A percentile compares a stretch with the other conserved stretches of the same genome.
These are phyloP conservation scores for Ctenodactylus gundi DNA, from an alignment of 2,113 vertebrate genomes.

Conservation along the genomic window DNA sequence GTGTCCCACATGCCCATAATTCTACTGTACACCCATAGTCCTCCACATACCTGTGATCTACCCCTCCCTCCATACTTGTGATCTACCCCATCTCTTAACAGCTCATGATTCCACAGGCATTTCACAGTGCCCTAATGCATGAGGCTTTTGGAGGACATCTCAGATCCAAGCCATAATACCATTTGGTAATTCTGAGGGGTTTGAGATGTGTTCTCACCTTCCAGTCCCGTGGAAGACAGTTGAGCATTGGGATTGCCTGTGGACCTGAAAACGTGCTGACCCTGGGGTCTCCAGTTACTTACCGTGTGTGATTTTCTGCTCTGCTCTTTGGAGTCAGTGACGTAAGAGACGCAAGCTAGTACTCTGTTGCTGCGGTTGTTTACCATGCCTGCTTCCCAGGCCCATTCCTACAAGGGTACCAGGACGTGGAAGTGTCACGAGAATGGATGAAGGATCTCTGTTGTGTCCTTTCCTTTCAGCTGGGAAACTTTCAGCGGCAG, in stretches of 20 bases:
- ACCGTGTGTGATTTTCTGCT: too few relatives aligned
- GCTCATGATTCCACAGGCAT: too few relatives aligned
- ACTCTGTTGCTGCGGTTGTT: neutral
- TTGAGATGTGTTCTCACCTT: neutral
- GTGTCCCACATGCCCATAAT: too few relatives aligned
- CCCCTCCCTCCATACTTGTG: too few relatives aligned
- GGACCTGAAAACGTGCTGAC: neutral
- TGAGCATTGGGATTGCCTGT: neutral
- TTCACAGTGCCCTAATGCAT: too few relatives aligned
- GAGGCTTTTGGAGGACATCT: too few relatives aligned
- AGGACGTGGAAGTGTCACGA: neutral
- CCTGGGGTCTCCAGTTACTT: neutral
- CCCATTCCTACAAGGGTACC: neutral
- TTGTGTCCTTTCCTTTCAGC: slow-evolving; percentile 57
- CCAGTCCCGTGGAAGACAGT: neutral
- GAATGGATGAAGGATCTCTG: neutral
- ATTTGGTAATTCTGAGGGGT: neutral
- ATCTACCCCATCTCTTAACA: too few relatives aligned
- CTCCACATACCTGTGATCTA: too few relatives aligned
- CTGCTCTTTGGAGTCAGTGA: neutral
- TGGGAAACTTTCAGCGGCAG: slow-evolving; percentile 77
- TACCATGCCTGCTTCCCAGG: neutral
- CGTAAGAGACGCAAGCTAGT: neutral
- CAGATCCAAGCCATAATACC: too few relatives aligned
- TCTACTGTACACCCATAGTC: too few relatives aligned